Evolutionary conservation across 2,797 vertebrate species (phyloP).

Genomic region (Gymnocypris eckloni): DNA sequence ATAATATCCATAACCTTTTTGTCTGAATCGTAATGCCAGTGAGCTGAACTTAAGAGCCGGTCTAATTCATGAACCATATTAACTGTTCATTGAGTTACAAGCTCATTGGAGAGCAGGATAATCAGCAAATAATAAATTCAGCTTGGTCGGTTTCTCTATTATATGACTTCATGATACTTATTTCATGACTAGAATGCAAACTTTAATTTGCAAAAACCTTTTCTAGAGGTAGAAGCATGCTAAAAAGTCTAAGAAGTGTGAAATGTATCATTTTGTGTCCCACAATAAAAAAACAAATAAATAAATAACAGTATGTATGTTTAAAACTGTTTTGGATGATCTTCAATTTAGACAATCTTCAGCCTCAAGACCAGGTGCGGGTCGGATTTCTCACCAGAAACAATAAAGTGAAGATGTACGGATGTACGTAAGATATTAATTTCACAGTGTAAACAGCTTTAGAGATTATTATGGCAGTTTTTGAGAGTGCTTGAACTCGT

Average conservation of each 20-base stretch:
- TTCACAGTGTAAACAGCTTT: too few relatives aligned
- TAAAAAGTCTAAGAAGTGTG: too few relatives aligned
- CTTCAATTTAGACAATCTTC: neutral
- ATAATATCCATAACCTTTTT: neutral
- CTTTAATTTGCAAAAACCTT: neutral
- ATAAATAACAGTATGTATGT: too few relatives aligned
- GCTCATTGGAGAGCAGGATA: neutral
- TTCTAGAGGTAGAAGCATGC: neutral
- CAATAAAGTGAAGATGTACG: too few relatives aligned
- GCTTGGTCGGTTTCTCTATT: too few relatives aligned
- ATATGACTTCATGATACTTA: neutral
- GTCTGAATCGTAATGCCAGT: neutral
- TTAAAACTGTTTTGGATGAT: neutral
- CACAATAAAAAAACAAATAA: neutral
- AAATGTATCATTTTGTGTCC: neutral
- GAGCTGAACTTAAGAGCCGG: neutral
- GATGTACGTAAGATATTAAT: too few relatives aligned
- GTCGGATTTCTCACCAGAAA: too few relatives aligned
- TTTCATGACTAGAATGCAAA: neutral
- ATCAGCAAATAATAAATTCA: neutral
- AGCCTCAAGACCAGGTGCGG: too few relatives aligned
- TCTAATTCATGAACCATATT: neutral
- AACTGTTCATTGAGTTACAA: neutral
- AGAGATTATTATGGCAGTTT: too few relatives aligned
- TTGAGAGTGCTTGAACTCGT: too few relatives aligned